Evolutionary conservation across 2,113 vertebrate genomes (phyloP).

Genomic region (Diglossa brunneiventris): DNA sequence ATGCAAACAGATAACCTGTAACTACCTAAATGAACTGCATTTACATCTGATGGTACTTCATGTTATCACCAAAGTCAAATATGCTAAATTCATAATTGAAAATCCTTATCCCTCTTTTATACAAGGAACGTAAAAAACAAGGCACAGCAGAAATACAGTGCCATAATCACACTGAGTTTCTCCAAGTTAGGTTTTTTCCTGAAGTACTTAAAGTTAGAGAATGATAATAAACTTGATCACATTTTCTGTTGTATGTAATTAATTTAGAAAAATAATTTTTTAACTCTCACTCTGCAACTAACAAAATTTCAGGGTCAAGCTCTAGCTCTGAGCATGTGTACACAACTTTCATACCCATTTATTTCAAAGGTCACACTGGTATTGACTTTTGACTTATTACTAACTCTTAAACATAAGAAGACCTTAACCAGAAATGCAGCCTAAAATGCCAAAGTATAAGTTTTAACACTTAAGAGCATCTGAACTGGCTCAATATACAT

Average conservation of each 20-base stretch:
- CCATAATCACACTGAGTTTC: neutral
- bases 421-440: neutral
- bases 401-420: neutral
- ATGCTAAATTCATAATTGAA: neutral
- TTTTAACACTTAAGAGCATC: neutral
- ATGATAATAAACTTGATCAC: neutral
- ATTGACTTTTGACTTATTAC: neutral
- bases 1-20: neutral
- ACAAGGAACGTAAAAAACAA: neutral
- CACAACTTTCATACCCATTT: neutral
- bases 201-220: neutral
- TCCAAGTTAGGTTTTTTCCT: neutral
- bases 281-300: neutral
- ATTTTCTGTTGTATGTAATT: neutral
- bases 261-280: neutral
- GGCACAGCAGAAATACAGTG: neutral
- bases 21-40: neutral
- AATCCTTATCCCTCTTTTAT: neutral
- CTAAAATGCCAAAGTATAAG: neutral
- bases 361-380: neutral
- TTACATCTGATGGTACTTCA: neutral
- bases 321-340: neutral
- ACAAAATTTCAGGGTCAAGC: neutral
- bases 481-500: neutral
- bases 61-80: neutral